Conservation (phyloP, 2,797 vertebrate species). For the Simalia tracyae region DNA sequence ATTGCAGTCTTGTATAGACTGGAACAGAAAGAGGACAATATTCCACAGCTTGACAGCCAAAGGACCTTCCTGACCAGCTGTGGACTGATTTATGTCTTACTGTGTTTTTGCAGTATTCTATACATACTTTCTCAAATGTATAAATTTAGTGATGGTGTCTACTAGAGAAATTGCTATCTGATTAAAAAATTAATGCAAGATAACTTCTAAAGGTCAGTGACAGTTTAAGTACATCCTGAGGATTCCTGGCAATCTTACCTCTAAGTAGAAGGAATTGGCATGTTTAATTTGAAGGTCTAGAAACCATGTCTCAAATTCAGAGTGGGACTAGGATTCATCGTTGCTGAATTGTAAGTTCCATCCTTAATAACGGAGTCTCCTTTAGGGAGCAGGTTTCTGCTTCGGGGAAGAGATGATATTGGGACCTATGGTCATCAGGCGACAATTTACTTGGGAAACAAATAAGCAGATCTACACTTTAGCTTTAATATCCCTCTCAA, state of each 20-base stretch:
- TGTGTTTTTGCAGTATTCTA: conserved; percentile 94
- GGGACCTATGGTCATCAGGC: conserved; percentile 1
- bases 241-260: conserved; percentile 42
- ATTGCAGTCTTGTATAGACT: conserved; percentile 47
- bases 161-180: conserved; percentile 71
- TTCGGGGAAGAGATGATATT: not conserved
- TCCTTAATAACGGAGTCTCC: conserved; percentile 17
- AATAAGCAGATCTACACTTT: conserved; percentile 37
- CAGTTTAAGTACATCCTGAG: conserved; percentile 53
- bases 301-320: conserved; percentile 53
- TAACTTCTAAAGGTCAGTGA: conserved; percentile 40
- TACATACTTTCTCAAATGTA: conserved; percentile 77
- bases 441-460: not conserved
- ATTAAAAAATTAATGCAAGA: conserved; percentile 65
- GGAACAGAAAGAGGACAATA: conserved; percentile 66
- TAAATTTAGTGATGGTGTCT: conserved; percentile 73
- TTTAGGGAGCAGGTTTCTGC: conserved; percentile 11
- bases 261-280: conserved; percentile 53
- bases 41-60: conserved; percentile 74
- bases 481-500: conserved; percentile 13
- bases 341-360: not conserved
- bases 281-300: conserved; percentile 13
- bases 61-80: conserved; percentile 76
- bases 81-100: conserved; percentile 83
- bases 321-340: conserved; percentile 34